These are phyloP conservation scores for Leptura quadrifasciata DNA, from an alignment of 2,888 invertebrate genomes.

Conservation along the genomic window DNA sequence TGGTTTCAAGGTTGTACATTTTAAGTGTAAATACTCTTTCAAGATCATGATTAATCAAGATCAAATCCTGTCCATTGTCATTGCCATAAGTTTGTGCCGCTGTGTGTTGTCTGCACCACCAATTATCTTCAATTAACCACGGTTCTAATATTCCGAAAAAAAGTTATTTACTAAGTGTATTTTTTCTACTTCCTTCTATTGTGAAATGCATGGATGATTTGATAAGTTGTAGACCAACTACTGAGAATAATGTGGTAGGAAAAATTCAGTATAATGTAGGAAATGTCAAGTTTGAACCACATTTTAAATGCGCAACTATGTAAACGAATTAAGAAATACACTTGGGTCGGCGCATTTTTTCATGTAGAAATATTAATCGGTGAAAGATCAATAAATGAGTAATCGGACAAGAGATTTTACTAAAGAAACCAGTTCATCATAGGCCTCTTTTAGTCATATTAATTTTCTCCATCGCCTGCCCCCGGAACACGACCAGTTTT, in stretches of 20 bases:
- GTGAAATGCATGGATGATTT: constrained; percentile 11
- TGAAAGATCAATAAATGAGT: too few relatives aligned
- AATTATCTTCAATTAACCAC: background rate
- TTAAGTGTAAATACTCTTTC: constrained; percentile 19
- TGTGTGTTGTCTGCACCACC: background rate
- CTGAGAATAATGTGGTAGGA: background rate
- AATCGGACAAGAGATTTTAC: too few relatives aligned
- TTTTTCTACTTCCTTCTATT: constrained; percentile 17
- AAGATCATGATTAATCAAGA: constrained; percentile 20
- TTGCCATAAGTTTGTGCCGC: background rate
- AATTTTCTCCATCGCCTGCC: too few relatives aligned
- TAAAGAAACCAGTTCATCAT: too few relatives aligned
- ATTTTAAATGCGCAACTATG: too few relatives aligned
- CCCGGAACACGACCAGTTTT: too few relatives aligned
- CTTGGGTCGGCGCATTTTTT: too few relatives aligned
- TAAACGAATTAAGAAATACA: too few relatives aligned
- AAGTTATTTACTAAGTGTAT: background rate
- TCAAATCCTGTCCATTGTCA: constrained; percentile 19
- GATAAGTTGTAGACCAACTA: background rate
- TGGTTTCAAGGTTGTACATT: background rate
- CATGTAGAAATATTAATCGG: too few relatives aligned
- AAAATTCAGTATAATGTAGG: background rate
- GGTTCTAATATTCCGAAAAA: background rate
- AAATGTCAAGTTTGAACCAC: too few relatives aligned
- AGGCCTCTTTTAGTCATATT: too few relatives aligned